These are phyloP conservation scores for Drosophila sp. DNA, from an alignment of 1,140 invertebrate genomes.

Conservation along the genomic window DNA sequence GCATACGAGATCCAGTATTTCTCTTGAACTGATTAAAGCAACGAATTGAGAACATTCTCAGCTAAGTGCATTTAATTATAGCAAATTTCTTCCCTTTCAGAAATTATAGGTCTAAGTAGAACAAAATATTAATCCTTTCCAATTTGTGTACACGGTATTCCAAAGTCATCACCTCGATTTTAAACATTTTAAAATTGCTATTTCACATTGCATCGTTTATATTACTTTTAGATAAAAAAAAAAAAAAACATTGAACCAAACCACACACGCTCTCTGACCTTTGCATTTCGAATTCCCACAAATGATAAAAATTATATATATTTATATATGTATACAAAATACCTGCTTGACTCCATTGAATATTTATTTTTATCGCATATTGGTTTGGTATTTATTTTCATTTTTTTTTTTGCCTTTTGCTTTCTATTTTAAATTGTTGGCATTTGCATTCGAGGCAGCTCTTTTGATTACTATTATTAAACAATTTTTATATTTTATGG, in stretches of 20 bases:
- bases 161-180: not conserved
- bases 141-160: not conserved
- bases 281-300: slow-evolving; percentile 48
- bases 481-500: slow-evolving; percentile 10
- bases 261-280: slow-evolving; percentile 32
- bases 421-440: slow-evolving; percentile 26
- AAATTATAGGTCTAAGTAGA: too few species aligned
- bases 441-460: slow-evolving; percentile 30
- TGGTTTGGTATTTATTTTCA: not conserved
- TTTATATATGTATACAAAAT: slow-evolving; percentile 5
- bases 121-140: too few species aligned
- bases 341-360: not conserved
- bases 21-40: too few species aligned
- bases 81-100: too few species aligned
- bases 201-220: not conserved
- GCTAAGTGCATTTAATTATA: too few species aligned
- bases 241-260: not conserved
- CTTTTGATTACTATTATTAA: slow-evolving; percentile 42
- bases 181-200: not conserved
- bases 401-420: slow-evolving; percentile 14
- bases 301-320: slow-evolving; percentile 27
- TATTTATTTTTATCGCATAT: slow-evolving; percentile 36
- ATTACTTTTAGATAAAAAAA: not conserved
- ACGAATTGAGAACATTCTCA: too few species aligned
- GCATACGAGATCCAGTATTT: too few species aligned